These are phyloP conservation scores for Mormyrus proboscirostris DNA, from an alignment of 2,797 vertebrate species.

Conservation along the genomic window DNA sequence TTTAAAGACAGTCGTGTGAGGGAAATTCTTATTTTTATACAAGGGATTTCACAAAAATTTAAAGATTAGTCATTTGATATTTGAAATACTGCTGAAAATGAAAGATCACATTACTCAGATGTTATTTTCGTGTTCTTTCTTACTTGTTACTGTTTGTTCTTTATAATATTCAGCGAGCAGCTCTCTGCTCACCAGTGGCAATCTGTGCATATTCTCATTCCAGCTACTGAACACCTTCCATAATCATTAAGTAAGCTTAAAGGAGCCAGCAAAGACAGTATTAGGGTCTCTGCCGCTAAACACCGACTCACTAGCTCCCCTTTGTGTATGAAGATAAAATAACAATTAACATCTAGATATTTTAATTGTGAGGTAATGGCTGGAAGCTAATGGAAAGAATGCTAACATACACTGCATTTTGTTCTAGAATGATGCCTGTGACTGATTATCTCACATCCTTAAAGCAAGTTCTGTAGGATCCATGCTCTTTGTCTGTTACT, in stretches of 20 bases:
- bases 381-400: not conserved
- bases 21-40: not conserved
- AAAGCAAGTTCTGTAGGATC: not conserved
- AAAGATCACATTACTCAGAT: slow-evolving; percentile 5
- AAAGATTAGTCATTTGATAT: slow-evolving; percentile 1
- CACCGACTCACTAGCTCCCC: not conserved
- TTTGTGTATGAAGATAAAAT: not conserved
- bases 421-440: not conserved
- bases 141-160: not conserved
- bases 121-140: not conserved
- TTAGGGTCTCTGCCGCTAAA: not conserved
- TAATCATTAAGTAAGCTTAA: not conserved
- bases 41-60: not conserved
- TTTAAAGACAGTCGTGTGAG: not conserved
- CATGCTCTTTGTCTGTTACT: not conserved
- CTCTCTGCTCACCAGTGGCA: not conserved
- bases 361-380: not conserved
- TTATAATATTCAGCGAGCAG: not conserved
- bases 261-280: not conserved
- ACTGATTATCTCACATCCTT: not conserved
- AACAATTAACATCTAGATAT: not conserved
- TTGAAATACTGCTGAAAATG: not conserved
- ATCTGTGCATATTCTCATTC: not conserved
- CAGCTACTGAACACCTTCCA: slow-evolving; percentile 2
- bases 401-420: not conserved